Conservation (phyloP, 1,140 invertebrate genomes). For the Drosophila mayri region DNA sequence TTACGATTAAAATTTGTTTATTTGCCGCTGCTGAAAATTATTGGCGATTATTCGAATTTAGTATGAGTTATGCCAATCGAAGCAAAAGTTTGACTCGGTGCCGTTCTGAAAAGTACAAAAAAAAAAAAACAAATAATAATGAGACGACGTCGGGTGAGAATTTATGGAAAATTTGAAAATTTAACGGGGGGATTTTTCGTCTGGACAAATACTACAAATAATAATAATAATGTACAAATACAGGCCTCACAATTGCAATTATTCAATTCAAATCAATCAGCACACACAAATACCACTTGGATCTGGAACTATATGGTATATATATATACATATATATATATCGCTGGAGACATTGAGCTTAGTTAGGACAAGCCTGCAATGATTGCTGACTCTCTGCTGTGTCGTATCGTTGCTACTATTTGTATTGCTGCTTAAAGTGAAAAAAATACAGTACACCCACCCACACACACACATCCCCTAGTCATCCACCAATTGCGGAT, state of each 20-base stretch:
- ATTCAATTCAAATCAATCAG: slow-evolving; percentile 85
- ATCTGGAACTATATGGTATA: neutral
- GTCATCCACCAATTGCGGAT: slow-evolving; percentile 82
- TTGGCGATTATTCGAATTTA: slow-evolving; percentile 71
- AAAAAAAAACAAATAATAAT: slow-evolving; percentile 2
- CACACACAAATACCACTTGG: slow-evolving; percentile 39
- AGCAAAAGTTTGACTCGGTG: slow-evolving; percentile 47
- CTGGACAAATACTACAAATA: slow-evolving; percentile 20
- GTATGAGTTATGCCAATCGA: slow-evolving; percentile 71
- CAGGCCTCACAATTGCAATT: slow-evolving; percentile 77
- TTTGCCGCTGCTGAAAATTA: slow-evolving; percentile 27
- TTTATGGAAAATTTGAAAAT: slow-evolving; percentile 7
- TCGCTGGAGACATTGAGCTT: slow-evolving; percentile 75
- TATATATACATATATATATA: slow-evolving; percentile 1
- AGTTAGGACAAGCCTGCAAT: slow-evolving; percentile 71
- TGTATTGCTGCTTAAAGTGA: slow-evolving; percentile 73
- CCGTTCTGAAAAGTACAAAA: neutral
- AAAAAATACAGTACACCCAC: slow-evolving; percentile 1
- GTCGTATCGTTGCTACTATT: slow-evolving; percentile 24
- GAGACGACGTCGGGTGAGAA: slow-evolving; percentile 45
- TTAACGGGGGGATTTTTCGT: neutral
- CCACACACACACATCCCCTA: slow-evolving; percentile 18
- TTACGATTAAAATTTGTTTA: slow-evolving; percentile 26
- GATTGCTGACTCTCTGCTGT: slow-evolving; percentile 62
- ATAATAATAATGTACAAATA: slow-evolving; percentile 34